phyloP scores from a whole-genome alignment of 2,797 vertebrate species.

The Myotis vivesi region DNA sequence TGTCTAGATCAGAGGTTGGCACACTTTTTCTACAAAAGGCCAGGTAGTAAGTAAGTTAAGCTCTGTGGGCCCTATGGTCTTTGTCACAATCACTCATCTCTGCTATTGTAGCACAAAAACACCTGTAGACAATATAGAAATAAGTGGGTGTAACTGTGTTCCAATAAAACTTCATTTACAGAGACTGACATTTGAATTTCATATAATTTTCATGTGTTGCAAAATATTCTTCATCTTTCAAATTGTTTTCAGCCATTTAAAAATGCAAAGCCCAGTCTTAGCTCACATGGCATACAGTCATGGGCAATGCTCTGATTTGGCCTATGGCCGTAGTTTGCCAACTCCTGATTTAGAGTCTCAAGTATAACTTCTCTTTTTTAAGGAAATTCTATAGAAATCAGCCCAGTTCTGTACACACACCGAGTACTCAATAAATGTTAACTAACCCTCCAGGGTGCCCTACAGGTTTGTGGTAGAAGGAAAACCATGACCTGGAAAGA shows the following conservation, averaged over 20 bases:
- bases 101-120: background rate
- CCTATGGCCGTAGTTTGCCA: background rate
- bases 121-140: background rate
- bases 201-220: background rate
- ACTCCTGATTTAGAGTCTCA: background rate
- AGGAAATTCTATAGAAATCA: background rate
- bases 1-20: background rate
- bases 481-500: background rate
- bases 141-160: background rate
- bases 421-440: background rate
- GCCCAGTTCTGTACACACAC: background rate
- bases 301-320: background rate
- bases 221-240: conserved; percentile 20
- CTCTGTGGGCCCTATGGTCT: background rate
- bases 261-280: background rate
- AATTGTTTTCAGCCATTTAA: conserved; percentile 12
- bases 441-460: background rate
- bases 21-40: background rate
- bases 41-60: background rate
- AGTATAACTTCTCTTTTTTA: background rate
- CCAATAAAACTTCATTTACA: background rate
- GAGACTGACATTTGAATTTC: conserved; percentile 24
- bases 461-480: background rate
- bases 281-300: background rate
- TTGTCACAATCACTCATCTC: background rate